Conservation (phyloP, 1,140 invertebrate genomes). For the Ruditapes philippinarum region DNA sequence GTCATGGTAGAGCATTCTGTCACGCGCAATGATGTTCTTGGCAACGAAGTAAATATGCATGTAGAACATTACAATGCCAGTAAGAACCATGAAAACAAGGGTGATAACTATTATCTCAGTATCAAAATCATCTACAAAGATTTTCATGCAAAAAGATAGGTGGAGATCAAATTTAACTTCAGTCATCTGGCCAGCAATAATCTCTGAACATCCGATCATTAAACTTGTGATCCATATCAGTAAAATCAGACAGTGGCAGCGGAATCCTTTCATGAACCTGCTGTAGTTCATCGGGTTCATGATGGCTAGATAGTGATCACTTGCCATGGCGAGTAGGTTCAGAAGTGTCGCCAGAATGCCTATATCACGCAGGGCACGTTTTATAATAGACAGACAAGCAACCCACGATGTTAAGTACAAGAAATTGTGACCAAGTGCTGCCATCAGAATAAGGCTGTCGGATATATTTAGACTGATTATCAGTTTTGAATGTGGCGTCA, state of each 20-base stretch:
- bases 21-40: neutral
- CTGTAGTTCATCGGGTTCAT: constrained; percentile 94
- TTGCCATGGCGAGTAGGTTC: constrained; percentile 90
- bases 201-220: constrained; percentile 86
- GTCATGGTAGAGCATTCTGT: constrained; percentile 10
- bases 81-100: constrained; percentile 86
- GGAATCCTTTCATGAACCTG: constrained; percentile 88
- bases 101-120: constrained; percentile 77
- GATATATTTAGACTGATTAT: constrained; percentile 77
- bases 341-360: constrained; percentile 88
- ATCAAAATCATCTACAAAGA: constrained; percentile 79
- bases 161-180: too few species aligned
- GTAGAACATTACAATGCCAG: constrained; percentile 73
- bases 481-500: constrained; percentile 75
- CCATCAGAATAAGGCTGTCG: constrained; percentile 74
- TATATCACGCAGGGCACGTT: constrained; percentile 26
- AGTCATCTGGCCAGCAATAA: constrained; percentile 67
- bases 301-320: constrained; percentile 94
- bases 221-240: constrained; percentile 89
- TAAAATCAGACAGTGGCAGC: constrained; percentile 90
- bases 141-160: constrained; percentile 83
- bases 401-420: neutral
- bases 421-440: constrained; percentile 51
- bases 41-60: constrained; percentile 56
- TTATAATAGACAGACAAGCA: neutral